These are phyloP conservation scores for Turritopsis rubra DNA, from an alignment of 30 jellyfish, hydroid and myxozoan species.

Conservation along the genomic window DNA sequence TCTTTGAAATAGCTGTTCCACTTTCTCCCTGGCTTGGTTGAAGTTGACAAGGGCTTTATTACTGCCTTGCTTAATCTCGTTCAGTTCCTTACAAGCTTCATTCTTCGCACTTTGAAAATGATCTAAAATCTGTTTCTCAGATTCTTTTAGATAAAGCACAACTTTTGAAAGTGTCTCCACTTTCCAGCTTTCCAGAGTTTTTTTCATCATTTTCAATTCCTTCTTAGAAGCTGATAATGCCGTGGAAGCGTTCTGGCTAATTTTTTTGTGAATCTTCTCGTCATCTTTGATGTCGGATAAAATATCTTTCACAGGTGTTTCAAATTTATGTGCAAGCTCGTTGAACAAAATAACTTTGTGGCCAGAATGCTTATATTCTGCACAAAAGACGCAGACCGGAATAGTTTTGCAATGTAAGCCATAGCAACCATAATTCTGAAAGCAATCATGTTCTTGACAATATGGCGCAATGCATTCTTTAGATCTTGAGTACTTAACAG, in stretches of 20 bases:
- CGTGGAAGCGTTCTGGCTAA: neutral
- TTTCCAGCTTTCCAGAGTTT: neutral
- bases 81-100: neutral
- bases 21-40: neutral
- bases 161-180: neutral
- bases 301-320: neutral
- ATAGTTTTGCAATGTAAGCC: neutral
- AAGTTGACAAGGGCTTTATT: neutral
- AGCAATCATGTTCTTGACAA: neutral
- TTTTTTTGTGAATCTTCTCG: neutral
- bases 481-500: slow-evolving; percentile 2
- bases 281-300: neutral
- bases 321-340: neutral
- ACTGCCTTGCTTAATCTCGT: neutral
- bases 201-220: neutral
- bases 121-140: neutral
- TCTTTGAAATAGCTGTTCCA: neutral
- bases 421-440: neutral
- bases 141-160: neutral
- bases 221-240: slow-evolving; percentile 1
- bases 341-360: neutral
- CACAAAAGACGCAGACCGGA: neutral
- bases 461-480: neutral
- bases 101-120: neutral
- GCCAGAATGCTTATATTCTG: neutral